These are phyloP conservation scores for Danio tinwini DNA, from an alignment of 2,797 vertebrate species.

Conservation along the genomic window DNA sequence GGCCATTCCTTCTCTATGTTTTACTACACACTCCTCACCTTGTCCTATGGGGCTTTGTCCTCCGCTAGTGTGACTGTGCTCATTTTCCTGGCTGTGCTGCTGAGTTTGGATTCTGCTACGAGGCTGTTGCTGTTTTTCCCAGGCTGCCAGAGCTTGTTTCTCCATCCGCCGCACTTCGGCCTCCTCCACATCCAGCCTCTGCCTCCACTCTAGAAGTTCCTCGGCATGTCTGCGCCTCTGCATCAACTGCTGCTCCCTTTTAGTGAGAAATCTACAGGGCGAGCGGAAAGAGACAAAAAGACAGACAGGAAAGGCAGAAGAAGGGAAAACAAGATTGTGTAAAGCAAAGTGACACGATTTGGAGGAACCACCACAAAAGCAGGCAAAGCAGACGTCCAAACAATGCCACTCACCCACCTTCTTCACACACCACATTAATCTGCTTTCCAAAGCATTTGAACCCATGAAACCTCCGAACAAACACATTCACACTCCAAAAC, in stretches of 20 bases:
- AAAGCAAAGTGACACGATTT: constrained; percentile 4
- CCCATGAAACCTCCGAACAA: constrained; percentile 29
- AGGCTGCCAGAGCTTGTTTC: constrained; percentile 88
- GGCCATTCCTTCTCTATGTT: not conserved
- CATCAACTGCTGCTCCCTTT: constrained; percentile 94
- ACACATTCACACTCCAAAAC: constrained; percentile 46
- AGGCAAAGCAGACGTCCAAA: constrained; percentile 49
- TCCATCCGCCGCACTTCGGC: constrained; percentile 91
- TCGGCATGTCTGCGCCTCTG: constrained; percentile 91
- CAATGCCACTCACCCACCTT: constrained; percentile 7
- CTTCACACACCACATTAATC: constrained; percentile 23
- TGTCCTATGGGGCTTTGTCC: constrained; percentile 9
- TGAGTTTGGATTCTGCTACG: constrained; percentile 3
- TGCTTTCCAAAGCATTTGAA: not conserved
- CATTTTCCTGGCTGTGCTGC: not conserved
- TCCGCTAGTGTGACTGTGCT: not conserved
- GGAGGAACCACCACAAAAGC: constrained; percentile 19
- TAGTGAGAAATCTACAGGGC: constrained; percentile 89
- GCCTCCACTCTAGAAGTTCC: constrained; percentile 93
- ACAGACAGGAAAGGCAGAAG: constrained; percentile 4
- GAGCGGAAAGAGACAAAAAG: constrained; percentile 11
- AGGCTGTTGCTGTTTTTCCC: constrained; percentile 80
- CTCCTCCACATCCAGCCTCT: constrained; percentile 91
- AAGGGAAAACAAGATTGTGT: constrained; percentile 4
- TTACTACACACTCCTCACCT: constrained; percentile 26